Evolutionary conservation across 1,140 invertebrate species (phyloP).

Genomic region (Euschistus heros): DNA sequence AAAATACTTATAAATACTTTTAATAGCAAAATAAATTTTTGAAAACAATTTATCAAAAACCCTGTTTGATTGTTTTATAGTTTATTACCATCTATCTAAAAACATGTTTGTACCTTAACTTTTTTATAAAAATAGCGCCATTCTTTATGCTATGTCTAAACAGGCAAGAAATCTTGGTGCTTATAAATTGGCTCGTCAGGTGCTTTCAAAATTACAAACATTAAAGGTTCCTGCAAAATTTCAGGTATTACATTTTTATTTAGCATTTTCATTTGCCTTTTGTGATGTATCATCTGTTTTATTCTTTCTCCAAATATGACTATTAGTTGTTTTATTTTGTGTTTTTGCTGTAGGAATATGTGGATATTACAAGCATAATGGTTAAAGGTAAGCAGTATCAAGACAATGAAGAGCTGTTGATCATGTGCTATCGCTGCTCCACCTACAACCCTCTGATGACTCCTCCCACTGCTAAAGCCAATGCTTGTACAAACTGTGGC

Average conservation of each 20-base stretch:
- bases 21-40: too few relatives aligned
- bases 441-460: conserved; percentile 77
- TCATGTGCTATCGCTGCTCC: conserved; percentile 92
- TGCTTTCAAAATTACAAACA: conserved; percentile 69
- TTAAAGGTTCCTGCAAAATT: conserved; percentile 65
- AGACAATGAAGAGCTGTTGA: conserved; percentile 84
- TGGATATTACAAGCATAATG: conserved; percentile 52
- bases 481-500: conserved; percentile 77
- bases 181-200: conserved; percentile 81
- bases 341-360: conserved; percentile 36
- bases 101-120: background rate
- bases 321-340: too few relatives aligned
- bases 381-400: conserved; percentile 68
- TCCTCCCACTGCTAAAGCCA: conserved; percentile 42
- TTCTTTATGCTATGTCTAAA: conserved; percentile 77
- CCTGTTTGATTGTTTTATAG: too few relatives aligned
- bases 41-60: too few relatives aligned
- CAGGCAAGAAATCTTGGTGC: conserved; percentile 84
- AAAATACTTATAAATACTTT: too few relatives aligned
- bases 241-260: conserved; percentile 35
- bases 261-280: too few relatives aligned
- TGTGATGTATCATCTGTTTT: too few relatives aligned
- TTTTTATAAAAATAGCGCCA: conserved; percentile 33
- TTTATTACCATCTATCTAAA: too few relatives aligned
- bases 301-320: too few relatives aligned